phyloP scores from a whole-genome alignment of 1,140 invertebrate genomes.

The Lepidostoma basale region DNA sequence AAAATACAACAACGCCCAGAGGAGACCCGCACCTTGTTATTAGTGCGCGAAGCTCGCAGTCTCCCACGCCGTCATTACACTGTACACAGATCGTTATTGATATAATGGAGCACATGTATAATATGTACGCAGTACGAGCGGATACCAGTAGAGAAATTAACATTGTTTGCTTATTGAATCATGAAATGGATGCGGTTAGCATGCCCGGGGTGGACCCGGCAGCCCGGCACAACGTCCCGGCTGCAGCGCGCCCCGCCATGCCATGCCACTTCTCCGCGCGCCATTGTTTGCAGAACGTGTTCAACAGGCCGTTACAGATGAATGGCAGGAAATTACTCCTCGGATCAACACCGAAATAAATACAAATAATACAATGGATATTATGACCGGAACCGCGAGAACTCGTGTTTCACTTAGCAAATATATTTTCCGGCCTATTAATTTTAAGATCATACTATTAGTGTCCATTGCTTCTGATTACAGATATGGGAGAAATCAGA shows the following conservation, averaged over 20 bases:
- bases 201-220: too few species aligned
- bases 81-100: conserved; percentile 10
- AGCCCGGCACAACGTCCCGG: neutral
- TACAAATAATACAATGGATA: too few species aligned
- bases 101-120: conserved; percentile 11
- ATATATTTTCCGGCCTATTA: neutral
- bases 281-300: conserved; percentile 31
- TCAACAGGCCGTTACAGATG: conserved; percentile 28
- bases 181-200: neutral
- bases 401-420: neutral
- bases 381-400: too few species aligned
- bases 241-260: too few species aligned
- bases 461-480: neutral
- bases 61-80: conserved; percentile 16
- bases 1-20: conserved; percentile 19
- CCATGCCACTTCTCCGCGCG: neutral
- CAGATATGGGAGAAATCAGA: neutral
- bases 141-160: conserved; percentile 9
- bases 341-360: conserved; percentile 21
- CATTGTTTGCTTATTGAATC: conserved; percentile 25
- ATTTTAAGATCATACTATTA: neutral
- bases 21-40: conserved; percentile 14
- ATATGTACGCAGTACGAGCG: neutral
- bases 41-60: neutral
- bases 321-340: conserved; percentile 34